Conservation (phyloP, 2,888 invertebrate genomes). For the Macrophya alboannulata region DNA sequence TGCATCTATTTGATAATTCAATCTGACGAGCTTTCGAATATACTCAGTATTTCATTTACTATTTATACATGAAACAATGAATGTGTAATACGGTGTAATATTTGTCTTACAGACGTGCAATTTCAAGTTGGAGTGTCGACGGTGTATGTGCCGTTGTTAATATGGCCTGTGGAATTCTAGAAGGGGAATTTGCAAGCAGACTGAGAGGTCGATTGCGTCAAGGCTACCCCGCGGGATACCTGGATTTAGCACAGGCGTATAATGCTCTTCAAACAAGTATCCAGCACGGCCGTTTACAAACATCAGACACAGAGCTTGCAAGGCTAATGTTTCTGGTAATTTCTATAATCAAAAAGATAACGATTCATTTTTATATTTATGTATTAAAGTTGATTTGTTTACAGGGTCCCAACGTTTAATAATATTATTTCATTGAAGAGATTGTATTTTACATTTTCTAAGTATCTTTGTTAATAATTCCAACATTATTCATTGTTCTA, state of each 20-base stretch:
- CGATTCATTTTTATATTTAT: constrained; percentile 15
- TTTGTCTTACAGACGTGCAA: constrained; percentile 87
- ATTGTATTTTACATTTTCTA: not conserved
- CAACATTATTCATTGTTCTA: constrained; percentile 76
- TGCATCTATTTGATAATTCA: not conserved
- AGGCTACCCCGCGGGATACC: constrained; percentile 90
- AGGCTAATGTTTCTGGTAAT: constrained; percentile 89
- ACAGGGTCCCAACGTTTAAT: not conserved
- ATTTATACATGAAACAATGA: not conserved
- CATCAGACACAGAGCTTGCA: constrained; percentile 90
- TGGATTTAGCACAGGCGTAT: constrained; percentile 91
- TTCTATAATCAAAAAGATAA: not conserved
- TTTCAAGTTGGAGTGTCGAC: constrained; percentile 95
- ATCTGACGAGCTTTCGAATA: not conserved
- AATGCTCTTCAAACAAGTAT: constrained; percentile 90
- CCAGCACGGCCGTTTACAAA: constrained; percentile 90
- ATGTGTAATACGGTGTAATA: not conserved
- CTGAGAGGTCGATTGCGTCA: constrained; percentile 88
- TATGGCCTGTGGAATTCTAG: constrained; percentile 93
- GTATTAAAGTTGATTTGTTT: constrained; percentile 23
- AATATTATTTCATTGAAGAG: not conserved
- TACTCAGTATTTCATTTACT: not conserved
- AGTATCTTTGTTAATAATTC: constrained; percentile 47
- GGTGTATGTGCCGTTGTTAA: constrained; percentile 98
- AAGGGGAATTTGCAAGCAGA: constrained; percentile 90